Percentiles rank a stretch among this genome's conserved stretches.
Evolutionary conservation across 2,113 vertebrate genomes (phyloP).

Genomic region (Lanius ludovicianus): DNA sequence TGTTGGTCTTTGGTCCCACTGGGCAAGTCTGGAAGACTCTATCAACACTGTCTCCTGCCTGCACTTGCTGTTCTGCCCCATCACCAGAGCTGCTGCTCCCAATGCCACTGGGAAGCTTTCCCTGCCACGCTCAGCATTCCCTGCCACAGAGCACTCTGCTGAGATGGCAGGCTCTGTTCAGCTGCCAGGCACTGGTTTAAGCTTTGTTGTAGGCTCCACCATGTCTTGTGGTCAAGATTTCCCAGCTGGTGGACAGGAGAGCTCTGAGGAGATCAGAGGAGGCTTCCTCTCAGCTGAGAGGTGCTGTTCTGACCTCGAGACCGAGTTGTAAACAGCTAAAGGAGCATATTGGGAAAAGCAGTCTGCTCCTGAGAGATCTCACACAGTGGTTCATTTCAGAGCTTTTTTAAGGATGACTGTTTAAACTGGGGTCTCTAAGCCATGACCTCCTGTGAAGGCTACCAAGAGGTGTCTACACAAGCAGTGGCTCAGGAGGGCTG

Average conservation of each 20-base stretch:
- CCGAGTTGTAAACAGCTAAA: not conserved
- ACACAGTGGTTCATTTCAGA: not conserved
- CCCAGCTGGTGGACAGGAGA: not conserved
- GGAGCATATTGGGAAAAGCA: not conserved
- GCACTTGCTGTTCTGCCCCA: not conserved
- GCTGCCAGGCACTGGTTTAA: not conserved
- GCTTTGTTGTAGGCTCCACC: not conserved
- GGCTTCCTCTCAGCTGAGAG: not conserved
- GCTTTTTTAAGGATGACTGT: not conserved
- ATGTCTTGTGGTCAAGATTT: not conserved
- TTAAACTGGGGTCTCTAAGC: not conserved
- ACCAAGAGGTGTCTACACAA: not conserved
- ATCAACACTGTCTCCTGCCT: not conserved
- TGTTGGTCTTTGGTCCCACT: not conserved
- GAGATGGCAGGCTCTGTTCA: not conserved
- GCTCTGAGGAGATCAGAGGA: not conserved
- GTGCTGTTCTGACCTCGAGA: not conserved
- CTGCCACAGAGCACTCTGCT: not conserved
- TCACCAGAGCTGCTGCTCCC: conserved; percentile 45
- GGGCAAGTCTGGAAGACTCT: not conserved
- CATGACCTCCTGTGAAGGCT: not conserved
- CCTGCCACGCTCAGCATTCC: not conserved
- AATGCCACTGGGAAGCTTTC: not conserved
- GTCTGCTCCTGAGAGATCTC: not conserved
- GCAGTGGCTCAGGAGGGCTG: fast-evolving